A percentile compares a stretch with the other conserved stretches of the same genome.
Evolutionary conservation across 2,888 invertebrate species (phyloP).

Genomic region (Catotricha subobsoleta): DNA sequence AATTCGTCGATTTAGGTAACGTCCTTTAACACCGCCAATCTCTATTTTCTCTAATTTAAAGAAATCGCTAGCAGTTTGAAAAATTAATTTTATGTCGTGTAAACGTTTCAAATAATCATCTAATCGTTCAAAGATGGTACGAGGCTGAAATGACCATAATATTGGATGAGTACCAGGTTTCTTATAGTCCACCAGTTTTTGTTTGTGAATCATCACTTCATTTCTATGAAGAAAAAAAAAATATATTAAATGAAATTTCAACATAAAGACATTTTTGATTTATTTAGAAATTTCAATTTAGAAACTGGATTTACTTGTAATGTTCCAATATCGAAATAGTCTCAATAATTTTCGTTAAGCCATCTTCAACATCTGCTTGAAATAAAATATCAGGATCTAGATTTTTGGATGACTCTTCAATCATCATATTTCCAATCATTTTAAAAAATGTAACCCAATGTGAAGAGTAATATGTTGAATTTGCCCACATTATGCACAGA

Average conservation of each 20-base stretch:
- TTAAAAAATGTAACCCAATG: slow-evolving; percentile 53
- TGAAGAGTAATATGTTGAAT: slow-evolving; percentile 54
- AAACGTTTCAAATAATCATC: slow-evolving; percentile 45
- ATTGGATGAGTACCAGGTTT: slow-evolving; percentile 37
- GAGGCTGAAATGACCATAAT: slow-evolving; percentile 58
- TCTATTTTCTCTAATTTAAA: slow-evolving; percentile 73
- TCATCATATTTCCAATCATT: slow-evolving; percentile 64
- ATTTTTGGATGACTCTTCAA: slow-evolving; percentile 50
- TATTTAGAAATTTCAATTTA: not conserved
- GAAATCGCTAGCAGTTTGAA: slow-evolving; percentile 64
- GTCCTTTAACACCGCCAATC: slow-evolving; percentile 48
- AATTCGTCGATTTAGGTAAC: slow-evolving; percentile 34
- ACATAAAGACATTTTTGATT: not conserved
- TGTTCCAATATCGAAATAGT: slow-evolving; percentile 23
- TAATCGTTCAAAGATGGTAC: slow-evolving; percentile 49
- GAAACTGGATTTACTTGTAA: slow-evolving; percentile 3
- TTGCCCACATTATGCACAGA: slow-evolving; percentile 69
- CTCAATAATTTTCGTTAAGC: slow-evolving; percentile 38
- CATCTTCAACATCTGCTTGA: slow-evolving; percentile 70
- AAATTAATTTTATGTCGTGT: slow-evolving; percentile 44
- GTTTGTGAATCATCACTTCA: slow-evolving; percentile 18
- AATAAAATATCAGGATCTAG: slow-evolving; percentile 67
- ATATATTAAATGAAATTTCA: not conserved
- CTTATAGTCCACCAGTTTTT: slow-evolving; percentile 37
- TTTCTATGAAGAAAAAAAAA: slow-evolving; percentile 3